These are phyloP conservation scores for Germaria angustata DNA, from an alignment of 2,888 invertebrate species.

Conservation along the genomic window DNA sequence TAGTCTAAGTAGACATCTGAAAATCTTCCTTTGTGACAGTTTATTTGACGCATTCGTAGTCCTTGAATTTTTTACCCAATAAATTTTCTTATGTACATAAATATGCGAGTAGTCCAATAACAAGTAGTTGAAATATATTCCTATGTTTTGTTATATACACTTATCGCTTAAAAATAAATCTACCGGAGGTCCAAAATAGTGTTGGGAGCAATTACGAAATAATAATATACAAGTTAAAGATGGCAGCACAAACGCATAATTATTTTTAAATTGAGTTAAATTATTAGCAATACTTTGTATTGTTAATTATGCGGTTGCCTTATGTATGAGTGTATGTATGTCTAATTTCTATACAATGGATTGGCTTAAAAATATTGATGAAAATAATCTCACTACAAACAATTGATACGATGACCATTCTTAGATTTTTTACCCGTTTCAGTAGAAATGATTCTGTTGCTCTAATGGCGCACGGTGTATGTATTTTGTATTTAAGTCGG, in stretches of 20 bases:
- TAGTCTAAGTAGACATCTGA: neutral
- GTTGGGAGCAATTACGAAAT: neutral
- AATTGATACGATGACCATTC: neutral
- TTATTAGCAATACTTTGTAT: too few species aligned
- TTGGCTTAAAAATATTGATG: neutral
- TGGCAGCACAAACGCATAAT: conserved; percentile 18
- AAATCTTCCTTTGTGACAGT: neutral
- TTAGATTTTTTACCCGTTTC: neutral
- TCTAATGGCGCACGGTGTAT: neutral
- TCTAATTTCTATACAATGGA: neutral
- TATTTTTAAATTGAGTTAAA: neutral
- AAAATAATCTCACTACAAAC: neutral
- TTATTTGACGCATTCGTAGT: neutral
- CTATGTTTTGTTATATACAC: neutral
- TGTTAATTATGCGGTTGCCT: too few species aligned
- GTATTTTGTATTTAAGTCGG: neutral
- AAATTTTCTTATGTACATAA: neutral
- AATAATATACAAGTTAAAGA: conserved; percentile 8
- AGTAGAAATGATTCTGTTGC: neutral
- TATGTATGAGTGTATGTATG: too few species aligned
- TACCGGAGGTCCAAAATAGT: neutral
- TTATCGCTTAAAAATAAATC: neutral
- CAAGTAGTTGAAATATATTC: too few species aligned
- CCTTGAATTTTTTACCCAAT: too few species aligned
- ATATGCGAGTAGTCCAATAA: too few species aligned